Percentiles rank a stretch among this genome's conserved stretches.
These are phyloP conservation scores for Megaceryle alcyon DNA, from an alignment of 2,797 vertebrate genomes.

Conservation along the genomic window DNA sequence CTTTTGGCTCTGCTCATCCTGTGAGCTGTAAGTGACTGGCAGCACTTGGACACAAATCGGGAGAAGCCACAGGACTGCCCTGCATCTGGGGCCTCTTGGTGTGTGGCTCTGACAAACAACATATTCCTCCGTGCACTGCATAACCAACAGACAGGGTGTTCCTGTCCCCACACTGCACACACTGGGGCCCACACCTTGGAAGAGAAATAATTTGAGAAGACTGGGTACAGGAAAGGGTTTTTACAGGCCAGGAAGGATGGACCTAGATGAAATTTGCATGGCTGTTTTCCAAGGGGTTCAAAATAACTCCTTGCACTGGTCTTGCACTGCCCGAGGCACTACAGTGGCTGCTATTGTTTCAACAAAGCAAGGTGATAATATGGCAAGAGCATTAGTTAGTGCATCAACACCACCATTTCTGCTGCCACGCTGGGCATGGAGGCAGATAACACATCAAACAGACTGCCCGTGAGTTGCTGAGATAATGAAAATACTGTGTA, in stretches of 20 bases:
- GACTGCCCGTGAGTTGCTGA: background rate
- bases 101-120: background rate
- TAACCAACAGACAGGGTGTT: background rate
- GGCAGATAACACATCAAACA: slow-evolving; percentile 61
- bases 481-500: slow-evolving; percentile 24
- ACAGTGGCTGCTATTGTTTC: slow-evolving; percentile 12
- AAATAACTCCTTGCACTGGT: background rate
- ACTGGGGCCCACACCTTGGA: background rate
- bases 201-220: background rate
- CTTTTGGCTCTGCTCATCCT: background rate
- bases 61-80: background rate
- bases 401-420: slow-evolving; percentile 15
- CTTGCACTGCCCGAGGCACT: background rate
- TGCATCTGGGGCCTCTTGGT: background rate
- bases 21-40: background rate
- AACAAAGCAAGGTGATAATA: slow-evolving; percentile 42
- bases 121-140: background rate
- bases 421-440: background rate
- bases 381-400: background rate
- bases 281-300: slow-evolving; percentile 19
- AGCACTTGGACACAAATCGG: accelerated
- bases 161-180: background rate
- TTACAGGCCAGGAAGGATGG: background rate
- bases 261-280: background rate
- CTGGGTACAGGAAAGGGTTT: background rate